Conservation (phyloP, 37 sponge, comb jelly and placozoan genomes). For the Tethya wilhelma region DNA sequence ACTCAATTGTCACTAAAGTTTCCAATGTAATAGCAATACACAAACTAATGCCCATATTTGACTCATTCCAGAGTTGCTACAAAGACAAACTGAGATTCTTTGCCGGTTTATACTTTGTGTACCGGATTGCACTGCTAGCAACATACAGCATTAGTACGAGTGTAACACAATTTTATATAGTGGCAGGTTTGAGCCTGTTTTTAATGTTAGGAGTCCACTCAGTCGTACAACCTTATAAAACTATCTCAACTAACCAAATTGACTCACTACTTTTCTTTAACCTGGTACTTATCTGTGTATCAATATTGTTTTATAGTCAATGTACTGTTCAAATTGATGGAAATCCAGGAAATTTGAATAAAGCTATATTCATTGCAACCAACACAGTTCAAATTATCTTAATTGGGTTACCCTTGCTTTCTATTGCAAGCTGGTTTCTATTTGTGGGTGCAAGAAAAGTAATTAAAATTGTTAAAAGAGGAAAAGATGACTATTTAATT, state of each 20-base stretch:
- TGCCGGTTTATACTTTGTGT: conserved; percentile 31
- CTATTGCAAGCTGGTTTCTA: neutral
- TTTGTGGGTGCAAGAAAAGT: too few species aligned
- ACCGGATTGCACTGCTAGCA: conserved; percentile 1
- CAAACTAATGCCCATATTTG: conserved; percentile 17
- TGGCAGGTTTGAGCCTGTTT: neutral
- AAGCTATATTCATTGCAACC: neutral
- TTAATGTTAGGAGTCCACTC: conserved; percentile 14
- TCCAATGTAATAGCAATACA: neutral
- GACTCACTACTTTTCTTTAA: conserved; percentile 2
- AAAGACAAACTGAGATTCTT: conserved; percentile 26
- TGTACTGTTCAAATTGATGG: neutral
- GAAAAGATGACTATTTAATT: too few species aligned
- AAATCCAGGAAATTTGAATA: neutral
- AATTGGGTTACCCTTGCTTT: neutral
- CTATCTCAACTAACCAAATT: neutral
- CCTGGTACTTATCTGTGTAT: neutral
- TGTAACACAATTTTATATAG: neutral
- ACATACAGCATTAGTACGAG: neutral
- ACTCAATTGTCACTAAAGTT: neutral
- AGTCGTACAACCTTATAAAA: conserved; percentile 9
- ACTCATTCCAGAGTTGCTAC: conserved; percentile 26
- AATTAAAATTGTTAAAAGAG: too few species aligned
- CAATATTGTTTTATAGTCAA: neutral
- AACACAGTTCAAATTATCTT: neutral